phyloP scores from a whole-genome alignment of 2,113 vertebrate species.

The Paratilapia polleni region DNA sequence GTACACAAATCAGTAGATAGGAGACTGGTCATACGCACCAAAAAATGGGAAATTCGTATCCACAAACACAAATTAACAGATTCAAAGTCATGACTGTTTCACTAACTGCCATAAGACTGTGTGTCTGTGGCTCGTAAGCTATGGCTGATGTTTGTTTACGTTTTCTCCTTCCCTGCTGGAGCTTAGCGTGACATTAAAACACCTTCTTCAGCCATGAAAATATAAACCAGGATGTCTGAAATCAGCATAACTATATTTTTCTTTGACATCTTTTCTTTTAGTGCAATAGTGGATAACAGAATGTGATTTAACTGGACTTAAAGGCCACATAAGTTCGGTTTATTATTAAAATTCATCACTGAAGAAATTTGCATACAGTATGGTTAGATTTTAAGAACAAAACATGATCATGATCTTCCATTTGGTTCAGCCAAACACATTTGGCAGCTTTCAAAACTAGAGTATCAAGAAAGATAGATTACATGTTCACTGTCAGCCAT shows the following conservation, averaged over 20 bases:
- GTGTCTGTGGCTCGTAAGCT: background rate
- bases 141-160: background rate
- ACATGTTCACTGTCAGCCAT: background rate
- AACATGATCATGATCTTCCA: background rate
- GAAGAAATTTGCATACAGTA: background rate
- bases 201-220: background rate
- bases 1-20: fast-evolving
- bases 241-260: background rate
- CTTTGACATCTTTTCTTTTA: fast-evolving
- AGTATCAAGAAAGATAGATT: background rate
- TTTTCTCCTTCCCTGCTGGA: background rate
- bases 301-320: background rate
- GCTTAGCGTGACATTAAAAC: background rate
- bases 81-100: background rate
- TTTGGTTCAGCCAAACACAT: background rate
- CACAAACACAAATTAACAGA: too few species aligned
- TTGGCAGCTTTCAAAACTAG: background rate
- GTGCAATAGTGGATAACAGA: fast-evolving
- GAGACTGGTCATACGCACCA: background rate
- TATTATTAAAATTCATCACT: background rate
- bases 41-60: background rate
- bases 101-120: background rate
- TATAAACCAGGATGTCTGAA: background rate
- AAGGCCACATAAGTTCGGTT: background rate
- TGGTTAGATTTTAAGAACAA: background rate